Base-by-base conservation (phyloP, 2,113 vertebrate species). In the Larimichthys crocea region DNA sequence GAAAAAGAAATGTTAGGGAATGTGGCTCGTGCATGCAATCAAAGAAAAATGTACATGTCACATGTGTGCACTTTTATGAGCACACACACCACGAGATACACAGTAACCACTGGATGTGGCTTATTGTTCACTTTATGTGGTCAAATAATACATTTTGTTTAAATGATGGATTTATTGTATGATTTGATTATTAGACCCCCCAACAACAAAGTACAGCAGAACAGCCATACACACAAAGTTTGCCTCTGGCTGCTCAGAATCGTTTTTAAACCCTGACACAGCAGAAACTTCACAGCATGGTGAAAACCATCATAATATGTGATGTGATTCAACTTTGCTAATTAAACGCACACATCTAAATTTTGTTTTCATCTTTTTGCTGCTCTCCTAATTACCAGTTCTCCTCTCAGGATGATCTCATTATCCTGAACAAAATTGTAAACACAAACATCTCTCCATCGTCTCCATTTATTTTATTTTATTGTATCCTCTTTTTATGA, bases 391-490 rank as follows among this genome's bases (percentile, higher is more conserved):
- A 84, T 75, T 19, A 46, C 10, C 46, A 19, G 6, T 15, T 76
- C 40, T 66, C 8, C 24, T 68, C 17, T 26, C 48, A 31, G 46
- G 11, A 65, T 53, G 60, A 59, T 26, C 50, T 67, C 72, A 40
- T 81, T 79, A 73, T 60, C 73, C 48, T 6, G 11, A 64, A 65
- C 64, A 70, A 50, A 50, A 40, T 3, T 73, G 69, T 66, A 84
- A 89, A 83, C 86, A 87, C 35, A 61, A 84, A 74, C 57, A 78
- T 49, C 57, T 55, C 35, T 22, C 70, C 5, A 20, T 70, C 26
- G 44, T 10, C 5, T 19, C 31, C n/a, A 65, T 80, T 77, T 19
- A 10, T 62, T 74, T 65, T 29, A 73, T 60, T 64, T 26, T 20
- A 10, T 46, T 75, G 74, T 15, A 22, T 65, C 42, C 61, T 63